phyloP scores from a whole-genome alignment of 2,888 invertebrate genomes.

The Polietes domitor region DNA sequence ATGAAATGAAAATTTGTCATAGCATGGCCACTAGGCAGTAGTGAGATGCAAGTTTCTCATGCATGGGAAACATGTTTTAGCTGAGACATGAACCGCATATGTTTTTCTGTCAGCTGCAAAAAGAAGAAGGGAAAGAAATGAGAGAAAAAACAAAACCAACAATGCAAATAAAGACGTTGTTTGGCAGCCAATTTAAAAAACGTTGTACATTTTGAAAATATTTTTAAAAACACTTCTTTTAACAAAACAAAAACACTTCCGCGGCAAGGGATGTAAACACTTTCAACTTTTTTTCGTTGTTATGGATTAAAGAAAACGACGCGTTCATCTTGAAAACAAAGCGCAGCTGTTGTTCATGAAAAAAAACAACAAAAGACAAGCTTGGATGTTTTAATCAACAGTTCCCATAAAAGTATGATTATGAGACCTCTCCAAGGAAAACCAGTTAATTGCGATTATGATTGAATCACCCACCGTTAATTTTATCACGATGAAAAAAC shows the following conservation, averaged over 20 bases:
- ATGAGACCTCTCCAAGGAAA: background rate
- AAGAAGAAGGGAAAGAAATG: conserved; percentile 8
- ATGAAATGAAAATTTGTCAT: background rate
- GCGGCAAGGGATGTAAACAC: conserved; percentile 31
- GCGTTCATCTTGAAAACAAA: too few species aligned
- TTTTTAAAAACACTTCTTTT: background rate
- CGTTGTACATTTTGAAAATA: background rate
- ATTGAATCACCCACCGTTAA: background rate
- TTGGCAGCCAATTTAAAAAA: background rate
- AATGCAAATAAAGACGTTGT: background rate
- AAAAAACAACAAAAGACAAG: background rate
- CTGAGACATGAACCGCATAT: conserved; percentile 52
- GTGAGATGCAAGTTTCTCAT: conserved; percentile 14
- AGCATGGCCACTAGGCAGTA: background rate
- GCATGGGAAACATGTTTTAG: conserved; percentile 41
- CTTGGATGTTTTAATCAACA: background rate
- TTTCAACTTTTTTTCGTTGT: conserved; percentile 34
- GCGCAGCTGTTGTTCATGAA: background rate
- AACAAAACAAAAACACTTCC: conserved; percentile 1
- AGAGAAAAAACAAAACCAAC: conserved; percentile 19
- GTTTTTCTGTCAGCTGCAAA: conserved; percentile 25
- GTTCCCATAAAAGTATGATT: background rate
- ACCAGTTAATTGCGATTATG: background rate
- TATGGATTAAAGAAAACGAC: background rate
- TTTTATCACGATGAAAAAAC: background rate